Conservation (phyloP, 2,888 invertebrate species). For the Aquatica leii region DNA sequence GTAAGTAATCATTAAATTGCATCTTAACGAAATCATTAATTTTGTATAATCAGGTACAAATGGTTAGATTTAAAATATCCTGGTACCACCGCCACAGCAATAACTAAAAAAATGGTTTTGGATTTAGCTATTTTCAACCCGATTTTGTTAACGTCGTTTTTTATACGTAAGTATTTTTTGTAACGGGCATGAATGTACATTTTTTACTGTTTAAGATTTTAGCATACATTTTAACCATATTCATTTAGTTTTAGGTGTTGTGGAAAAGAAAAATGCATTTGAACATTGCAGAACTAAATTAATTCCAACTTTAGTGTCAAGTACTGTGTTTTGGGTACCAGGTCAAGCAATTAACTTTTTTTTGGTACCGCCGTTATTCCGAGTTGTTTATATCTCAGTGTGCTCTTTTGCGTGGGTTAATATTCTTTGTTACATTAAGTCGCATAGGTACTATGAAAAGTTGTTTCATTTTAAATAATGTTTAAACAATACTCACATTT, state of each 20-base stretch:
- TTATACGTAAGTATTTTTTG: conserved; percentile 75
- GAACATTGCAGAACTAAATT: conserved; percentile 77
- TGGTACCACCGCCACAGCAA: conserved; percentile 70
- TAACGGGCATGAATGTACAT: conserved; percentile 59
- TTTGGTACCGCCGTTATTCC: conserved; percentile 73
- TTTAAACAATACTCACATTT: no score
- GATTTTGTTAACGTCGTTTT: conserved; percentile 73
- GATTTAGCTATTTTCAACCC: conserved; percentile 84
- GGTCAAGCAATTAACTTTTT: conserved; percentile 81
- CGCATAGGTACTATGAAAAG: conserved; percentile 59
- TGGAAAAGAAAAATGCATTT: conserved; percentile 76
- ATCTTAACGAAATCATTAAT: neutral
- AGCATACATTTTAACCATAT: neutral
- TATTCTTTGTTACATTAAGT: conserved; percentile 82
- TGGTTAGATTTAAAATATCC: conserved; percentile 76
- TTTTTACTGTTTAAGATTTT: neutral
- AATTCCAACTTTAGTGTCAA: conserved; percentile 73
- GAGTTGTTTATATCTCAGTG: conserved; percentile 81
- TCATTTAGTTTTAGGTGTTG: conserved; percentile 73
- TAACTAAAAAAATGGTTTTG: conserved; percentile 73
- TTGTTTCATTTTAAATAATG: no score
- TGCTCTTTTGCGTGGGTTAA: conserved; percentile 87
- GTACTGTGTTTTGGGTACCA: conserved; percentile 86
- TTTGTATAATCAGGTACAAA: conserved; percentile 73
- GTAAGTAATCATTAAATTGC: conserved; percentile 55